Evolutionary conservation across 2,888 invertebrate genomes (phyloP).

Genomic region (Nasonovia ribisnigri): DNA sequence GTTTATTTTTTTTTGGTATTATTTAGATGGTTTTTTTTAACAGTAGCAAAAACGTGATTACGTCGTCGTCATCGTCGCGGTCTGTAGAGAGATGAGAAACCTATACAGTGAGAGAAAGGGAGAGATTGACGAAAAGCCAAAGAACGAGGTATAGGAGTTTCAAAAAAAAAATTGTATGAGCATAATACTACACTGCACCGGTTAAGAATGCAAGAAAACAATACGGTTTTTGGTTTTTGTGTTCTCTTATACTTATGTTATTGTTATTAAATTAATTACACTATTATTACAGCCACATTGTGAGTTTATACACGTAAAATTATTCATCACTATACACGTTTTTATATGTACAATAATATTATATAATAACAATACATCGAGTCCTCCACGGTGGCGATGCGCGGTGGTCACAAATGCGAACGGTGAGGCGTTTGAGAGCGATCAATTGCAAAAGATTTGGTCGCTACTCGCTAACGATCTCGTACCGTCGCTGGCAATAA

Average conservation of each 20-base stretch:
- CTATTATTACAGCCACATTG: constrained; percentile 56
- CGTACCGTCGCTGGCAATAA: neutral
- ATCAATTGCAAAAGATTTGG: neutral
- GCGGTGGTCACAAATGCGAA: neutral
- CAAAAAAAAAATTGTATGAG: neutral
- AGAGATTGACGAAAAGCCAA: neutral
- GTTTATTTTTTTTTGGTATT: neutral
- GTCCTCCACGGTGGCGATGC: neutral
- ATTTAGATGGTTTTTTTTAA: neutral
- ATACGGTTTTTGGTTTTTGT: constrained; percentile 6
- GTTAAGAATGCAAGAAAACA: constrained; percentile 20
- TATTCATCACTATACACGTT: constrained; percentile 35
- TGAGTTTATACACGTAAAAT: constrained; percentile 61
- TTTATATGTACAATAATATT: constrained; percentile 30
- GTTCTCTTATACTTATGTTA: constrained; percentile 7
- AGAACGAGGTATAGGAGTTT: constrained; percentile 1
- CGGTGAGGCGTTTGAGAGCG: neutral
- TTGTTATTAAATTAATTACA: constrained; percentile 55
- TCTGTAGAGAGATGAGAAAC: neutral
- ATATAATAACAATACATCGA: neutral
- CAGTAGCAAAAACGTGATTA: neutral
- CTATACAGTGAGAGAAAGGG: neutral
- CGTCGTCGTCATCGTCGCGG: neutral
- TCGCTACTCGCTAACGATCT: neutral
- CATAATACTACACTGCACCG: neutral